phyloP scores from a whole-genome alignment of 2,888 invertebrate genomes.

The Zhuqinia jingwanae region DNA sequence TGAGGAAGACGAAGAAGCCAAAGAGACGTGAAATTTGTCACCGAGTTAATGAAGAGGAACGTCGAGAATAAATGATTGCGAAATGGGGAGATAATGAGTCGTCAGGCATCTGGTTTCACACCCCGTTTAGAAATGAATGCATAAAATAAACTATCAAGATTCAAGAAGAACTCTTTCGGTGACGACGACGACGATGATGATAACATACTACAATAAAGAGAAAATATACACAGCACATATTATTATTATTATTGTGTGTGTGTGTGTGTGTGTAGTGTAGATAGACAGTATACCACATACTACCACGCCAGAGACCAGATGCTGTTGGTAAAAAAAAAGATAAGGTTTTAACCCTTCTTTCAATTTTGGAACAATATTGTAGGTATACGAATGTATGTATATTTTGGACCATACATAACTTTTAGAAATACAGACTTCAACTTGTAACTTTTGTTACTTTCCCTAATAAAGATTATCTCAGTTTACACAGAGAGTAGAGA shows the following conservation, averaged over 20 bases:
- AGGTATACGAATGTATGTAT: neutral
- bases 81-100: conserved; percentile 80
- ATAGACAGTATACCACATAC: no score
- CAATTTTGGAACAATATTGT: no score
- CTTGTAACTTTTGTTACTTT: conserved; percentile 26
- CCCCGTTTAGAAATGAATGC: conserved; percentile 72
- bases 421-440: neutral
- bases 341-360: no score
- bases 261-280: no score
- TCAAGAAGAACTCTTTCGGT: conserved; percentile 6
- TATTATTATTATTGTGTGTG: no score
- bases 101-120: conserved; percentile 79
- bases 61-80: conserved; percentile 79
- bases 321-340: no score
- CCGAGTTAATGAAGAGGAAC: conserved; percentile 80
- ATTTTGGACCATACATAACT: conserved; percentile 6
- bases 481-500: conserved; percentile 35
- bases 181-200: conserved; percentile 18
- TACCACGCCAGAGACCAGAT: no score
- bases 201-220: conserved; percentile 37
- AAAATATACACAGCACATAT: no score
- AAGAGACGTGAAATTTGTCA: conserved; percentile 79
- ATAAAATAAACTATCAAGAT: conserved; percentile 55
- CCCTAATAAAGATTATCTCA: conserved; percentile 45
- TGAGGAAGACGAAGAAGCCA: conserved; percentile 1